Evolutionary conservation across 2,797 vertebrate species (phyloP).

Genomic region (Chelmon rostratus): DNA sequence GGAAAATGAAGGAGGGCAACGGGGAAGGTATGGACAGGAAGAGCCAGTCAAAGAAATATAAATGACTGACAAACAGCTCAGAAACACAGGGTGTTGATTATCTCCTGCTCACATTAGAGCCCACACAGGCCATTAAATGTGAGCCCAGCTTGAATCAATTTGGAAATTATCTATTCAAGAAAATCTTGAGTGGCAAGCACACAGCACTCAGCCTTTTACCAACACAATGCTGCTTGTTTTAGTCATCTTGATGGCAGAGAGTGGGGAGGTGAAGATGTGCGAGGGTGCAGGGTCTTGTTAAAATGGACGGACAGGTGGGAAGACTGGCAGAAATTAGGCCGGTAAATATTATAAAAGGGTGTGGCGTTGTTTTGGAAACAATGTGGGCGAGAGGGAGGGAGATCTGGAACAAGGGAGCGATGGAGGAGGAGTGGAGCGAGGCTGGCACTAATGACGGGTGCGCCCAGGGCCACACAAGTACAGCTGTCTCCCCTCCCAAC

Average conservation of each 20-base stretch:
- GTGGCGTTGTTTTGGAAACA: conserved; percentile 70
- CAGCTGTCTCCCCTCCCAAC: conserved; percentile 78
- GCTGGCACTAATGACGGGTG: conserved; percentile 83
- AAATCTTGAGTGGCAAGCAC: conserved; percentile 64
- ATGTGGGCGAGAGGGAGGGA: conserved; percentile 55
- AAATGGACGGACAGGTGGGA: conserved; percentile 61
- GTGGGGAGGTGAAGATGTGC: conserved; percentile 42
- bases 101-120: conserved; percentile 65
- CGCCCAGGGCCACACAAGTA: conserved; percentile 79
- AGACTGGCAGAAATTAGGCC: conserved; percentile 58
- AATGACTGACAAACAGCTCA: conserved; percentile 54
- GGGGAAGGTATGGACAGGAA: conserved; percentile 32
- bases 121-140: conserved; percentile 73
- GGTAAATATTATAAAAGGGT: conserved; percentile 59
- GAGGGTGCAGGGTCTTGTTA: conserved; percentile 30
- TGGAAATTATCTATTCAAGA: conserved; percentile 72
- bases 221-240: conserved; percentile 48
- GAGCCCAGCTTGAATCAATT: conserved; percentile 63
- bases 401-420: conserved; percentile 68
- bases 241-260: conserved; percentile 44
- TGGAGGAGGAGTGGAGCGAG: conserved; percentile 77
- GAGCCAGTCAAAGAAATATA: conserved; percentile 34
- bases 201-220: conserved; percentile 57
- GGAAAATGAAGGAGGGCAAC: conserved; percentile 15
- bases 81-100: conserved; percentile 62